Evolutionary conservation across 2,888 invertebrate species (phyloP).

Genomic region (Brachypterus glaber): DNA sequence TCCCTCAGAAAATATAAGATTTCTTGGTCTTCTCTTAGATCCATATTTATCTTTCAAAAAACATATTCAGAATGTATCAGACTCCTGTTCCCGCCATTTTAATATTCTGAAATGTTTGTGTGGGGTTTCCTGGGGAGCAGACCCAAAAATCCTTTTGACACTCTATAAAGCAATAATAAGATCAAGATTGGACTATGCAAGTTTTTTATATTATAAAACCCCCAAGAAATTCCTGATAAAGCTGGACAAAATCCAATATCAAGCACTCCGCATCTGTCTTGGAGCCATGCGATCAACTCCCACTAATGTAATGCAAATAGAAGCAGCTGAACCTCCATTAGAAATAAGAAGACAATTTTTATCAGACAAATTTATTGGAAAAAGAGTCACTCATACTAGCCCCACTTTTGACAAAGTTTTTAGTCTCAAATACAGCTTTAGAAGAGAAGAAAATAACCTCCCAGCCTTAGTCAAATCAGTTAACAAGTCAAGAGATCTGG

Average conservation of each 20-base stretch:
- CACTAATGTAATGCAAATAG: conserved; percentile 4
- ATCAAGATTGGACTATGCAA: conserved; percentile 11
- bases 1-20: conserved; percentile 7
- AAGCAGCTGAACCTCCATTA: conserved; percentile 7
- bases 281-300: conserved; percentile 11
- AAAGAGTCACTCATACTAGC: too few relatives aligned
- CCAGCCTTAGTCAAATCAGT: too few relatives aligned
- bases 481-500: too few relatives aligned
- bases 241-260: conserved; percentile 8
- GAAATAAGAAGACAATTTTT: conserved; percentile 5
- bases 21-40: conserved; percentile 9
- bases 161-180: too few relatives aligned
- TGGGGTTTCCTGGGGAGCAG: conserved; percentile 10
- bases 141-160: too few relatives aligned
- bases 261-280: conserved; percentile 1
- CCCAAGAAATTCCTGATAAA: neutral
- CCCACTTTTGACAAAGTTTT: too few relatives aligned
- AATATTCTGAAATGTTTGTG: conserved; percentile 10
- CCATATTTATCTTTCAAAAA: too few relatives aligned
- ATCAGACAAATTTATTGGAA: conserved; percentile 4
- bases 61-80: too few relatives aligned
- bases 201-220: neutral
- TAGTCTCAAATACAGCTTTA: too few relatives aligned
- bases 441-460: too few relatives aligned
- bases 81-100: too few relatives aligned